A percentile compares a stretch with the other conserved stretches of the same genome.
These are phyloP conservation scores for Acromyrmex charruanus DNA, from an alignment of 1,140 invertebrate genomes.

Conservation along the genomic window DNA sequence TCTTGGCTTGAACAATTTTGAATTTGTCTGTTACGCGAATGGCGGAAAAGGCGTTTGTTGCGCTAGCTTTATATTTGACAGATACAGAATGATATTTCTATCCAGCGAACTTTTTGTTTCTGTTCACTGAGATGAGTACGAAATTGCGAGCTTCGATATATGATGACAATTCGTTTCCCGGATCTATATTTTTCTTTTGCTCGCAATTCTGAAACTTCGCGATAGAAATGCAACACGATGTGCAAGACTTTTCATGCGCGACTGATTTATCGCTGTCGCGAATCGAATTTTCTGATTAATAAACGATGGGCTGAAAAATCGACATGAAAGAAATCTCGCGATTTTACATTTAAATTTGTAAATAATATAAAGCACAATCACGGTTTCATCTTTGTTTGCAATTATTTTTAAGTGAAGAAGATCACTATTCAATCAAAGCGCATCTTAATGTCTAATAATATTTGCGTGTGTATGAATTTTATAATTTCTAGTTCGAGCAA, in stretches of 20 bases:
- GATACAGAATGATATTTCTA: slow-evolving; percentile 50
- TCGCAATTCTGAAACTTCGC: slow-evolving; percentile 34
- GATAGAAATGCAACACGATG: slow-evolving; percentile 9
- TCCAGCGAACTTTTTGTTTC: slow-evolving; percentile 28
- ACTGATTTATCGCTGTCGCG: slow-evolving; percentile 14
- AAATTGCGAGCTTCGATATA: slow-evolving; percentile 26
- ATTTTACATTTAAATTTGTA: not conserved
- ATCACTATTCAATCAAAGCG: no score
- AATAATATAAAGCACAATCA: not conserved
- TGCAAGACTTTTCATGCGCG: not conserved
- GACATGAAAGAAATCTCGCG: not conserved
- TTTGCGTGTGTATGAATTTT: no score
- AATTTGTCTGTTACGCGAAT: not conserved
- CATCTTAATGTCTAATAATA: no score
- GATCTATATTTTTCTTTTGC: slow-evolving; percentile 28
- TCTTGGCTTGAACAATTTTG: not conserved
- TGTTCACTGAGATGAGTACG: slow-evolving; percentile 37
- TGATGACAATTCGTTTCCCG: slow-evolving; percentile 46
- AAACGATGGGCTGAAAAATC: not conserved
- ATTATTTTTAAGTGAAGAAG: not conserved
- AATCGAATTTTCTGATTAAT: slow-evolving; percentile 53
- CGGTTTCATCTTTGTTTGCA: not conserved
- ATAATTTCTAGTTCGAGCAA: no score
- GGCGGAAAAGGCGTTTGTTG: slow-evolving; percentile 22
- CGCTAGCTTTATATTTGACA: slow-evolving; percentile 53